Evolutionary conservation across 2,888 invertebrate genomes (phyloP).

Genomic region (Maniola hyperantus): DNA sequence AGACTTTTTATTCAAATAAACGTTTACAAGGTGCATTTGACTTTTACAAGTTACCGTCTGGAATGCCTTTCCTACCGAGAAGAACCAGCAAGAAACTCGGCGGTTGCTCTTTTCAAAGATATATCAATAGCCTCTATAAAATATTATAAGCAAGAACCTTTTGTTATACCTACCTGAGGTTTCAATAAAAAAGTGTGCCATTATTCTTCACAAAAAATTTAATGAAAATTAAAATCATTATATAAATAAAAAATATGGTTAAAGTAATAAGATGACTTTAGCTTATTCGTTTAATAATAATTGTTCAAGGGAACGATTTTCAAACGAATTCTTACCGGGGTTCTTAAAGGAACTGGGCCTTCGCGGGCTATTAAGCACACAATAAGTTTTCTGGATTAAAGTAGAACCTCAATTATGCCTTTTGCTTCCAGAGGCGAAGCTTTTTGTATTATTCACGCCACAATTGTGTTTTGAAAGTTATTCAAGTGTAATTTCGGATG

Average conservation of each 20-base stretch:
- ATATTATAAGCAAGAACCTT: too few species aligned
- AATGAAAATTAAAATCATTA: background rate
- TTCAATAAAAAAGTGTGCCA: too few species aligned
- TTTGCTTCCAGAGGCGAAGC: slow-evolving; percentile 16
- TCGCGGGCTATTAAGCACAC: slow-evolving; percentile 59
- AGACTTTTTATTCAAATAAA: too few species aligned
- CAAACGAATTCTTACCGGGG: slow-evolving; percentile 47
- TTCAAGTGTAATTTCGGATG: slow-evolving; percentile 7
- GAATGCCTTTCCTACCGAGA: too few species aligned
- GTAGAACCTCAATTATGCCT: slow-evolving; percentile 28
- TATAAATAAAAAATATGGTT: background rate
- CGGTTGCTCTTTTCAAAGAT: too few species aligned
- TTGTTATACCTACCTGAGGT: too few species aligned
- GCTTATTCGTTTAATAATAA: slow-evolving; percentile 47
- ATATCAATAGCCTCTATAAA: too few species aligned
- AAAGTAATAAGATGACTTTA: slow-evolving; percentile 27
- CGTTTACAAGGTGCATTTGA: too few species aligned
- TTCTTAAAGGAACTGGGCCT: slow-evolving; percentile 39
- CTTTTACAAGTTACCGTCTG: too few species aligned
- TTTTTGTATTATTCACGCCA: slow-evolving; percentile 19
- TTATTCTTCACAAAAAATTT: too few species aligned
- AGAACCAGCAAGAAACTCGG: too few species aligned
- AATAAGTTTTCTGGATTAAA: slow-evolving; percentile 51
- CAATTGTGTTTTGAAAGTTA: slow-evolving; percentile 19
- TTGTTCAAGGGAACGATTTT: slow-evolving; percentile 45